Evolutionary conservation across 1,140 invertebrate species (phyloP).

Genomic region (Bombus breviceps): DNA sequence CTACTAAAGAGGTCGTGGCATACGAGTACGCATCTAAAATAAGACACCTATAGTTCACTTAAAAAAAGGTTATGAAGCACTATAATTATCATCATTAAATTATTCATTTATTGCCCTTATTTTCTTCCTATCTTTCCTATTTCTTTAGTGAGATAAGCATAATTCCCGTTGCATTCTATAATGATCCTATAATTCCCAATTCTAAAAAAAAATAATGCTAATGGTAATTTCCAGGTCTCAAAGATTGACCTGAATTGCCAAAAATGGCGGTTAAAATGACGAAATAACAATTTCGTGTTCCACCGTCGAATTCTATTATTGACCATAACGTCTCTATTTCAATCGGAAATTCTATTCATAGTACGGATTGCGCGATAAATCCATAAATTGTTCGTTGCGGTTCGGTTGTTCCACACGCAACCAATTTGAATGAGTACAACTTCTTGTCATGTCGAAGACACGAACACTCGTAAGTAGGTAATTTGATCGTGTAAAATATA

Average conservation of each 20-base stretch:
- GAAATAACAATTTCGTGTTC: conserved; percentile 10
- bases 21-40: too few relatives aligned
- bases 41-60: too few relatives aligned
- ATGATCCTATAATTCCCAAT: background rate
- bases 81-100: background rate
- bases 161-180: background rate
- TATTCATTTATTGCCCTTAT: background rate
- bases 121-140: background rate
- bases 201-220: too few relatives aligned
- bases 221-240: too few relatives aligned
- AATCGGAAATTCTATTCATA: conserved; percentile 47
- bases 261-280: background rate
- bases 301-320: conserved; percentile 8
- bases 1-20: too few relatives aligned
- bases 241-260: background rate
- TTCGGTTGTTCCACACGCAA: conserved; percentile 47
- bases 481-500: background rate
- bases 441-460: background rate
- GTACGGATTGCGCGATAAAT: background rate
- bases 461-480: background rate
- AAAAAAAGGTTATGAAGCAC: background rate
- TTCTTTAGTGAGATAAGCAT: background rate
- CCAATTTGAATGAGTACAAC: background rate
- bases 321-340: conserved; percentile 58
- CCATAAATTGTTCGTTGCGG: conserved; percentile 49